Base-by-base conservation (phyloP, 2,888 invertebrate species). In the Ophonus ardosiacus region DNA sequence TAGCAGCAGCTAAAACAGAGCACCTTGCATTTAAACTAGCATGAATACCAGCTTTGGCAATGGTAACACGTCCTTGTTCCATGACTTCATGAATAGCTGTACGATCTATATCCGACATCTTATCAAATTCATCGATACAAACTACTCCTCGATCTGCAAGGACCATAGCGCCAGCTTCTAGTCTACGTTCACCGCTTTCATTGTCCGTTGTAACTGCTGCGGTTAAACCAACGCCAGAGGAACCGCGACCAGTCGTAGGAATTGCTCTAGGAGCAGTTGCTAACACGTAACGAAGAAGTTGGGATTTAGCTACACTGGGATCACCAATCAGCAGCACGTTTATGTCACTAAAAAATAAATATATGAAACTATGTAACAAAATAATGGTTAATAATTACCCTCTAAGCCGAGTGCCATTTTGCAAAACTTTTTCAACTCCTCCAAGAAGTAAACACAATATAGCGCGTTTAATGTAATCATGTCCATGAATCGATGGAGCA, bases 131-230 rank as follows among this genome's bases (percentile, higher is more conserved):
- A 91, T 99, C 98, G 88, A 95, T 95, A 90, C 99, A 99, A 71
- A 99, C 99, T 74, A 99, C 97, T 31, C 99, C 99, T 85, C 99
- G 94, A 92, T 99, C 99, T 0, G 99, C 99, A 56, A 99, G 91
- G n/a, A 99, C 99, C 99, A 99, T 99, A 84, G 99, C 99, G 86
- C 99, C 99, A 0, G 99, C 99, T 92, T 99, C 99, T 85, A 99
- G 90, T 56, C 98, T 68, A 1, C 74, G 80, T 51, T 80, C 96
- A 0, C 97, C 98, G 0, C 98, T 98, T 90, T 99, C 99, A 85
- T 96, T 96, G 91, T 99, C 99, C 0, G 97, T 96, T 7, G 99
- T 99, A 4, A 99, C 99, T 8, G 99, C 99, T 6, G 99, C 99
- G 0, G 99, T 99, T 85, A 99, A 93, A 92, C 99, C 99, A 2